A percentile compares a stretch with the other conserved stretches of the same genome.
phyloP scores from a whole-genome alignment of 2,113 vertebrate species.

The Tinamus guttatus region DNA sequence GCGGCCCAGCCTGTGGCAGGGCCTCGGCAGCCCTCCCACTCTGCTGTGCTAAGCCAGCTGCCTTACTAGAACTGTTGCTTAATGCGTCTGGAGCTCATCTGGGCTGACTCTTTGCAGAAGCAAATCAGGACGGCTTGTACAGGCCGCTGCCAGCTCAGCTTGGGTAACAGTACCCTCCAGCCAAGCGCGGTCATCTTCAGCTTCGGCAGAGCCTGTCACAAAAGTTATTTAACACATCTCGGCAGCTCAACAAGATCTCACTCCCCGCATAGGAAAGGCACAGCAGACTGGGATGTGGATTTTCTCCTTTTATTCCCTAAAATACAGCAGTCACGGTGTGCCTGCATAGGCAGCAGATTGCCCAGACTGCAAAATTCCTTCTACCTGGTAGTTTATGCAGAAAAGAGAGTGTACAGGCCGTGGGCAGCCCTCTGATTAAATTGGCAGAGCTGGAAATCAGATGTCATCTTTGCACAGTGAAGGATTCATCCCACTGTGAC shows the following conservation, averaged over 20 bases:
- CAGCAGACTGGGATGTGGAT: background rate
- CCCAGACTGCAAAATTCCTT: background rate
- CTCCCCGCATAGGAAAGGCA: background rate
- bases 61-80: background rate
- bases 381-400: background rate
- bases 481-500: background rate
- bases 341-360: background rate
- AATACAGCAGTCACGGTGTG: background rate
- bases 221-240: background rate
- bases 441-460: slow-evolving; percentile 15
- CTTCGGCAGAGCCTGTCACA: background rate
- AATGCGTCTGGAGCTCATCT: slow-evolving; percentile 12
- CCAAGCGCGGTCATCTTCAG: background rate
- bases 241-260: background rate
- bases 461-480: slow-evolving; percentile 2
- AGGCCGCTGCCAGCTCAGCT: background rate
- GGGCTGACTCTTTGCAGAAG: slow-evolving; percentile 34
- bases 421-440: background rate
- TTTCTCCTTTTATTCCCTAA: background rate
- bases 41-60: background rate
- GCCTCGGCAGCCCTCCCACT: background rate
- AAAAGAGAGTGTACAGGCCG: background rate
- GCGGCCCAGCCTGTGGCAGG: background rate
- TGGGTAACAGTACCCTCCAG: slow-evolving; percentile 9
- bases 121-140: background rate